Evolutionary conservation across 1,140 invertebrate species (phyloP).

Genomic region (Drosophila sechellia): DNA sequence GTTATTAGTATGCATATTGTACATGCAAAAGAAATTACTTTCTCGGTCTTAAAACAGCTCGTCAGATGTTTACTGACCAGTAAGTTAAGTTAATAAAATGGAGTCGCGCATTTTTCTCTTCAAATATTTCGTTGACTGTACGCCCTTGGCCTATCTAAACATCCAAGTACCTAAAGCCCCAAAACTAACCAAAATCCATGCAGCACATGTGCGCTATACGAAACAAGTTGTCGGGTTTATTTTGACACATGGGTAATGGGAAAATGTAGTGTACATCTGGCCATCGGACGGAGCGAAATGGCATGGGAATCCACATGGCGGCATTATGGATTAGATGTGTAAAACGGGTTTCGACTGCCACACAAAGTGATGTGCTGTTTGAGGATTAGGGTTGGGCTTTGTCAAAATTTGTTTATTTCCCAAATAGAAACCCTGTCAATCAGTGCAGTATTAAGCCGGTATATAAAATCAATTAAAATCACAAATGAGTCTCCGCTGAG

Average conservation of each 20-base stretch:
- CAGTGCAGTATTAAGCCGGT: background rate
- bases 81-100: background rate
- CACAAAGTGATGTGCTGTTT: constrained; percentile 15
- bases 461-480: background rate
- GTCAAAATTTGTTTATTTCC: background rate
- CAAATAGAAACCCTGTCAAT: background rate
- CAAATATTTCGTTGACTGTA: background rate
- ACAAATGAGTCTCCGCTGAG: background rate
- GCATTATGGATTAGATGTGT: constrained; percentile 47
- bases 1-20: constrained; percentile 23
- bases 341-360: constrained; percentile 36
- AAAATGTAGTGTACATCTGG: constrained; percentile 27
- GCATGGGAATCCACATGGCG: constrained; percentile 44
- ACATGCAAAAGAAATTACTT: constrained; percentile 26
- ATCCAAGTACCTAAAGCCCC: constrained; percentile 22
- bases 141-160: background rate
- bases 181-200: constrained; percentile 27
- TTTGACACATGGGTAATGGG: constrained; percentile 55
- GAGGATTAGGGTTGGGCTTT: constrained; percentile 3
- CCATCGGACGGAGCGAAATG: constrained; percentile 21
- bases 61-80: no score
- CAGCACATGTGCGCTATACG: constrained; percentile 37
- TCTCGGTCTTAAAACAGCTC: background rate
- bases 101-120: background rate
- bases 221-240: constrained; percentile 46